phyloP scores from a whole-genome alignment of 2,113 vertebrate species.

The Motacilla alba region DNA sequence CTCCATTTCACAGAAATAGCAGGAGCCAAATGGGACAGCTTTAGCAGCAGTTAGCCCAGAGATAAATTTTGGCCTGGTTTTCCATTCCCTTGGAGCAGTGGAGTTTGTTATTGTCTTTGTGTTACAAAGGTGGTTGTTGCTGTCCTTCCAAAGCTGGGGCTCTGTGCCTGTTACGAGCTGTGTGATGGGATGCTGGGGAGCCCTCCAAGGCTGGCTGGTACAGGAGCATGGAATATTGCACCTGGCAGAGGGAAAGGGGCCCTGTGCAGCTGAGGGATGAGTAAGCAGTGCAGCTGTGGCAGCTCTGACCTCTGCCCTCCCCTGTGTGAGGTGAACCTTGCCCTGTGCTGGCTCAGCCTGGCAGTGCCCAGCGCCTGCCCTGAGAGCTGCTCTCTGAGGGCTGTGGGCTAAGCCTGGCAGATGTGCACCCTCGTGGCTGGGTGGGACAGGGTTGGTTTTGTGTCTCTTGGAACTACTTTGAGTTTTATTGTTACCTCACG shows the following conservation, averaged over 20 bases:
- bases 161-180: background rate
- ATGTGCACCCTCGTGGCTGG: fast-evolving
- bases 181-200: background rate
- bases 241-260: background rate
- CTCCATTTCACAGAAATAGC: background rate
- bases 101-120: background rate
- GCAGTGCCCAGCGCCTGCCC: background rate
- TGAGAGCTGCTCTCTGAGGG: background rate
- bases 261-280: background rate
- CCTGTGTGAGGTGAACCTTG: background rate
- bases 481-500: background rate
- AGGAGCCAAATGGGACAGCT: background rate
- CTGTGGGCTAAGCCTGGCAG: background rate
- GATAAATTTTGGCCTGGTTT: background rate
- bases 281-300: background rate
- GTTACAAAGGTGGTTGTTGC: fast-evolving
- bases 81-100: background rate
- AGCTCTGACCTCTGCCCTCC: background rate
- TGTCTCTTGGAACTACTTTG: background rate
- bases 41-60: background rate
- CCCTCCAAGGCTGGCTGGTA: background rate
- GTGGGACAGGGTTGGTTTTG: background rate
- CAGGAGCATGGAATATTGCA: background rate
- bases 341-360: background rate
- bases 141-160: background rate